Conservation (phyloP, 2,888 invertebrate genomes). For the Cynaeus angustus region DNA sequence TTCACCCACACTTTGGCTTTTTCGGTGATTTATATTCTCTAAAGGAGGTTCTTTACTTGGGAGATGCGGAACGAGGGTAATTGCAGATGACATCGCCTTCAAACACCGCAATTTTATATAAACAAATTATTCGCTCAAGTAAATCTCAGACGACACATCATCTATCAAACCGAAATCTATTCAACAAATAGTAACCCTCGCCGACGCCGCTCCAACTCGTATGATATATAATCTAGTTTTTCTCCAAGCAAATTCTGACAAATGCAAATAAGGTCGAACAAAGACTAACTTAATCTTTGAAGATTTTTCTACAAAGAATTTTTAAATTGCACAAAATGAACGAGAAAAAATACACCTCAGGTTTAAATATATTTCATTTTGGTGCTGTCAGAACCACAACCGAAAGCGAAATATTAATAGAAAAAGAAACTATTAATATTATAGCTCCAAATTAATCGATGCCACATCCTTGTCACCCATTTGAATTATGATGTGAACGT, state of each 20-base stretch:
- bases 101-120: conserved; percentile 26
- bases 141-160: conserved; percentile 14
- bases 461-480: background rate
- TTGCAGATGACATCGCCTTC: conserved; percentile 20
- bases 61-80: conserved; percentile 16
- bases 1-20: conserved; percentile 25
- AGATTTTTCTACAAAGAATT: conserved; percentile 17
- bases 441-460: no score
- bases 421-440: background rate
- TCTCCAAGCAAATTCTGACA: conserved; percentile 20
- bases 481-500: background rate
- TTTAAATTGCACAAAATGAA: background rate
- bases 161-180: conserved; percentile 28
- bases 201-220: background rate
- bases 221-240: conserved; percentile 22
- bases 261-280: conserved; percentile 11
- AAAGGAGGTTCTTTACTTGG: background rate
- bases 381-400: background rate
- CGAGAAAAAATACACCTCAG: background rate
- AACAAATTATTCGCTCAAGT: conserved; percentile 23
- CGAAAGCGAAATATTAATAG: background rate
- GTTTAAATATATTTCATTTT: background rate
- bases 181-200: conserved; percentile 19
- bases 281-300: conserved; percentile 7
- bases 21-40: conserved; percentile 12